Conservation (phyloP, 2,888 invertebrate species). For the Morinoia aosen region DNA sequence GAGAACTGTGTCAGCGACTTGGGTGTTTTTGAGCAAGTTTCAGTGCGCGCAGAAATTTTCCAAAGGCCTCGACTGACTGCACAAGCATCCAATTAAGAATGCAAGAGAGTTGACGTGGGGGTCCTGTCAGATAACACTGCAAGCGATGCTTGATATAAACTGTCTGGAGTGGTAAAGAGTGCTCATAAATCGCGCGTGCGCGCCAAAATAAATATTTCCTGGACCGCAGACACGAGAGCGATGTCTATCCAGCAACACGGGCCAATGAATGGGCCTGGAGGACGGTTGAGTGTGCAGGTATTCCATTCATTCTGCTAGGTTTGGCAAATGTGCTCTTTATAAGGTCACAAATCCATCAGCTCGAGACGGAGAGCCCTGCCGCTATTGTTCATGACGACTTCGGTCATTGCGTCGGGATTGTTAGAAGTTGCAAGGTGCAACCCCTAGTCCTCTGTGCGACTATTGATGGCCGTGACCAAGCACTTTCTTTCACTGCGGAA, state of each 20-base stretch:
- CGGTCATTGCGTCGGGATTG: not conserved
- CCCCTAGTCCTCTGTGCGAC: not conserved
- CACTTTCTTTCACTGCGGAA: constrained; percentile 38
- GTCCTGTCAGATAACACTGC: not conserved
- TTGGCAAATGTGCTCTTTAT: constrained; percentile 47
- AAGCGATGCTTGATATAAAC: constrained; percentile 26
- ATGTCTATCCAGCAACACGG: not conserved
- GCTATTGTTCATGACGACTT: not conserved
- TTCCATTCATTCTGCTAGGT: constrained; percentile 40
- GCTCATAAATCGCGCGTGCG: not conserved
- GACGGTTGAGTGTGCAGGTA: not conserved
- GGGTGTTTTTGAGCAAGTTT: not conserved
- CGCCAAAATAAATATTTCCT: constrained; percentile 14
- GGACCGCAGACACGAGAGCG: not conserved
- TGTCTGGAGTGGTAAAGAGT: constrained; percentile 18
- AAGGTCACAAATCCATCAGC: constrained; percentile 43
- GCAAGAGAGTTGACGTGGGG: not conserved
- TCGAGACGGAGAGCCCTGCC: constrained; percentile 16
- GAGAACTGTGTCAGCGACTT: not conserved
- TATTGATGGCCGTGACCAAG: constrained; percentile 49
- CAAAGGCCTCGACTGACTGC: not conserved
- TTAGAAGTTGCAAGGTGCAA: not conserved
- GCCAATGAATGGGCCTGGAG: not conserved
- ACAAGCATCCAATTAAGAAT: not conserved
- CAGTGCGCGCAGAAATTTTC: not conserved